A percentile compares a stretch with the other conserved stretches of the same genome.
These are phyloP conservation scores for Pseudochromis fuscus DNA, from an alignment of 2,797 vertebrate species.

Conservation along the genomic window DNA sequence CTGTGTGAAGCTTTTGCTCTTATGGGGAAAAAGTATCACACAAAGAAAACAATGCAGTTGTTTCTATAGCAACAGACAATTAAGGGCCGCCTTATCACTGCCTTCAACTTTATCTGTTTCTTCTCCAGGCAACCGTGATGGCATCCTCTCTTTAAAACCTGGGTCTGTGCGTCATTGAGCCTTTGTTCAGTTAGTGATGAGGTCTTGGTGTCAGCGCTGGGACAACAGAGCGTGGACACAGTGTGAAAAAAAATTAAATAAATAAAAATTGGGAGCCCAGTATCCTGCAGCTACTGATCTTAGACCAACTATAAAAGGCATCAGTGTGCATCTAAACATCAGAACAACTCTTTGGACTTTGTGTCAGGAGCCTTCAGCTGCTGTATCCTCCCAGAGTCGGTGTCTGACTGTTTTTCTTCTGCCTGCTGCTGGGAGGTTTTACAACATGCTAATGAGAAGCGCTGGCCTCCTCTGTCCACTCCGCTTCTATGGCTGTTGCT, in stretches of 20 bases:
- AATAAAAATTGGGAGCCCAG: neutral
- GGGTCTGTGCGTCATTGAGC: constrained; percentile 56
- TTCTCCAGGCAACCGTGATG: constrained; percentile 78
- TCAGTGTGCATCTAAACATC: neutral
- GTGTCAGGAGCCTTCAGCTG: constrained; percentile 30
- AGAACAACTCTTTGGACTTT: constrained; percentile 1
- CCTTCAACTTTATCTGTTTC: constrained; percentile 57
- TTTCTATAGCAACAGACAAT: constrained; percentile 34
- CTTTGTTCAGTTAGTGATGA: constrained; percentile 58
- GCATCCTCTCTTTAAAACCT: constrained; percentile 61
- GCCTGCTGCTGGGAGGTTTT: constrained; percentile 68
- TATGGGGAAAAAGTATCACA: no score
- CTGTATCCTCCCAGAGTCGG: constrained; percentile 40
- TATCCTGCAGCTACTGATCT: neutral
- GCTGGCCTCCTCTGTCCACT: constrained; percentile 63
- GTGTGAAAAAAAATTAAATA: neutral
- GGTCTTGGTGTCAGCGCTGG: constrained; percentile 29
- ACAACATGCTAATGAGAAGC: constrained; percentile 81
- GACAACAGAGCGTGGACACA: constrained; percentile 21
- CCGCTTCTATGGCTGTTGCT: constrained; percentile 75
- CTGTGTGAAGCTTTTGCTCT: neutral
- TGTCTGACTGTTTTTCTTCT: constrained; percentile 50
- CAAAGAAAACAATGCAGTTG: constrained; percentile 9
- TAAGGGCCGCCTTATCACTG: constrained; percentile 19
- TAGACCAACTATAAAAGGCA: neutral